Base-by-base conservation (phyloP, 2,888 invertebrate genomes). In the Epistrophella euchroma region DNA sequence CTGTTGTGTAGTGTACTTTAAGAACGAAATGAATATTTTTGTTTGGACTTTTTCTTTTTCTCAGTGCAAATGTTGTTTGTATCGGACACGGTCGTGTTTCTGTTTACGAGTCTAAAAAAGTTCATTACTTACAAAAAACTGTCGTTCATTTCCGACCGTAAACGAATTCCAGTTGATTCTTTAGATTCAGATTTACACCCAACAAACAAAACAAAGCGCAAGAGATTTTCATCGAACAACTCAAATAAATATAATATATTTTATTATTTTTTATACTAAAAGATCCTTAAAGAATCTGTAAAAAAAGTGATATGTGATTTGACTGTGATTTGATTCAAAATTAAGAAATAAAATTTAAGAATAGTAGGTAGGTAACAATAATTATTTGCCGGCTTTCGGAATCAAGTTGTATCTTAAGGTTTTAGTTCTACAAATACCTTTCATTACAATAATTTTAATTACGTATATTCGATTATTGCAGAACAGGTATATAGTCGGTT, bases 31-130 rank as follows among this genome's bases (percentile, higher is more conserved):
- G 58, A 62, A 73, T 45, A 73, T 62, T 83, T 71, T 77, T 40
- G 73, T 72, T 81, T 80, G 68, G 62, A 70, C 73, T 64, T 82
- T 84, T 84, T 84, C 77, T 58, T 83, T 84, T 84, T 84, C 47
- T 47, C 84, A 84, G 84, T 84, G 58, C 55, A 76, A 60, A 79
- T 68, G 71, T 75, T 66, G 75, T 66, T 76, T 58, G 45, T 68
- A 40, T 3, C 43, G 40, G 50, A 28, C 22, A 37, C 32, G 71
- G 79, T 66, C 45, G 79, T 60, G 15, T 47, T 22, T n/a, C 17
- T 50, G 70, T 50, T 11, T 28, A 66, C 43, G n/a, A 40, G 6
- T 15, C 3, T 28, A 6, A 45, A 7, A n/a, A 32, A 66, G 32
- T 56, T 56, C 2, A 17, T 4, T n/a, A 55, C 25, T 4, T 52